Evolutionary conservation across 92 coral and sea anemone genomes (phyloP), one percentile per base, ranked within the genome.

Genomic region (Parazoanthus atlanticus): DNA sequence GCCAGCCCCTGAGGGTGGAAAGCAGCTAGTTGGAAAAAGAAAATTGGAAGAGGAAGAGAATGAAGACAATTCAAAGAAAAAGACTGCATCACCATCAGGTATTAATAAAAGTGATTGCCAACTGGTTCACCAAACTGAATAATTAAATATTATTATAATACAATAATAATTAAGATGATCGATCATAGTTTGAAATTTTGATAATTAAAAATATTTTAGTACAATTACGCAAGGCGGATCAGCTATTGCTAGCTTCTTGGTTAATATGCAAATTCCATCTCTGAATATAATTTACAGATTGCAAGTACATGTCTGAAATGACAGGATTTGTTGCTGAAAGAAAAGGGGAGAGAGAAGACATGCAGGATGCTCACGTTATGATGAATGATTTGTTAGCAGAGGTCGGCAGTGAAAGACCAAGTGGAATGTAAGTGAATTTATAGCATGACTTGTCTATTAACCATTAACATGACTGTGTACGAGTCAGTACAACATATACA

Each of bases 301-400:
- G 75, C 29, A 88, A 92, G 70, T 95, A 89, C 38, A 36, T 36
- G 38, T 36, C 2, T 91, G 85, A 74, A 66, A 86, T 97, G 86
- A 95, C 81, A 65, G 99, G 99, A 8, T 97, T 95, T 94, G 97
- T 95, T 38, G 98, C 98, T 49, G 99, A 95, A 87, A 92, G 99
- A 36, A 97, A 90, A 89, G 99, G 99, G 36, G 99, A 97, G 67
- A 90, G 99, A 38, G 95, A 95, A 58, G 98, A 97, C 32, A 97
- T 97, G 99, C 99, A 97, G 88, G 99, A 97, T 91, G 99, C 99
- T 1, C 97, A 97, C 67, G 98, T 97, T 19, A 92, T 97, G 33
- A 36, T 87, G 64, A 96, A 95, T 73, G 96, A 97, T 76, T 91
- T 91, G 61, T 54, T 76, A 5, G 71, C 71, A 38, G 92, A 94